A percentile compares a stretch with the other conserved stretches of the same genome.
phyloP scores from a whole-genome alignment of 1,140 invertebrate species.

The Hyposmocoma kahamanoa region DNA sequence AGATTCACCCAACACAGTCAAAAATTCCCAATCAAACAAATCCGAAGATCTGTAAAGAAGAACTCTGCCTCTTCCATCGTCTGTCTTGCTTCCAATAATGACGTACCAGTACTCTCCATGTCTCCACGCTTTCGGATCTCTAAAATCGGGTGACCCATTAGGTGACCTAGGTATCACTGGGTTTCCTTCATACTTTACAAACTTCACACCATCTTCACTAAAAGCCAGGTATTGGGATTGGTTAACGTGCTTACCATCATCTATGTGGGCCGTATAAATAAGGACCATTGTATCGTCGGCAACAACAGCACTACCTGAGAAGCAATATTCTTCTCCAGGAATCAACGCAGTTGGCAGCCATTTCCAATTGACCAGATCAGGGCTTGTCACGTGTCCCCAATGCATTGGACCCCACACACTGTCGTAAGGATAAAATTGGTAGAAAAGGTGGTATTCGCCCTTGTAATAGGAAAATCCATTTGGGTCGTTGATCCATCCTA shows the following conservation, averaged over 20 bases:
- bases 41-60: conserved; percentile 56
- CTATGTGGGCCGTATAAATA: conserved; percentile 55
- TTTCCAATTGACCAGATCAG: conserved; percentile 58
- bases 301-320: conserved; percentile 57
- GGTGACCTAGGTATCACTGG: conserved; percentile 45
- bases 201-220: conserved; percentile 52
- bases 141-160: conserved; percentile 50
- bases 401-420: conserved; percentile 57
- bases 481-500: conserved; percentile 32
- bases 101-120: conserved; percentile 57
- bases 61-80: conserved; percentile 44
- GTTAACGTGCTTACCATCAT: conserved; percentile 34
- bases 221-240: conserved; percentile 59
- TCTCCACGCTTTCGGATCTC: conserved; percentile 67
- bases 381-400: conserved; percentile 58
- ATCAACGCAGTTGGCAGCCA: conserved; percentile 54
- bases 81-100: conserved; percentile 55
- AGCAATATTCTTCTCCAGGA: conserved; percentile 59
- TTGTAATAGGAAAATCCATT: conserved; percentile 27
- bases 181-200: conserved; percentile 54
- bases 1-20: conserved; percentile 51
- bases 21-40: conserved; percentile 55
- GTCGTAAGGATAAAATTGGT: conserved; percentile 57
- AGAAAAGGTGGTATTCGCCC: conserved; percentile 25
- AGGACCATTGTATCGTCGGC: conserved; percentile 40